Conservation (phyloP, 2,797 vertebrate species). For the Labroides dimidiatus region DNA sequence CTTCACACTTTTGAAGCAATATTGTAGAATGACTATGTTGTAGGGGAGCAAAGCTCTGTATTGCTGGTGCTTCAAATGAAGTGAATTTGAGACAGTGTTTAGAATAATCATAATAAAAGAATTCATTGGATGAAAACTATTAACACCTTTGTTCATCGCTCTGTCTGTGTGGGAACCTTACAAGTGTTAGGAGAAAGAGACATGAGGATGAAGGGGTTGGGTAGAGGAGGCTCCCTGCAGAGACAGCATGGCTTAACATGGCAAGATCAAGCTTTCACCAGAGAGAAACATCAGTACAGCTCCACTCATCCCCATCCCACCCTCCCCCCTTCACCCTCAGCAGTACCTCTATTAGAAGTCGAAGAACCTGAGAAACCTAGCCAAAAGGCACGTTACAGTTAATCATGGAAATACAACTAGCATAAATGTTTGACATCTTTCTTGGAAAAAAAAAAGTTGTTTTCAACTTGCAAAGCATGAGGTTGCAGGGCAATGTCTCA, state of each 20-base stretch:
- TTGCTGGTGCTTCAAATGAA: conserved; percentile 43
- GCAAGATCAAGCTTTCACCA: conserved; percentile 30
- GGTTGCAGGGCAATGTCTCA: conserved; percentile 58
- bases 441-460: conserved; percentile 66
- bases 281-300: conserved; percentile 37
- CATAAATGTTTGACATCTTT: conserved; percentile 52
- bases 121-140: not conserved
- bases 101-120: conserved; percentile 5
- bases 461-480: conserved; percentile 70
- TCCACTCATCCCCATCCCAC: not conserved
- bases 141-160: not conserved
- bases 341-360: conserved; percentile 26
- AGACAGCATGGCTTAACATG: conserved; percentile 25
- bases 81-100: conserved; percentile 11
- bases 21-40: conserved; percentile 70
- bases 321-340: not conserved
- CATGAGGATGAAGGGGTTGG: conserved; percentile 10
- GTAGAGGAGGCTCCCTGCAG: conserved; percentile 27
- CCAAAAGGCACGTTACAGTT: conserved; percentile 60
- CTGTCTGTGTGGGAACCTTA: conserved; percentile 9
- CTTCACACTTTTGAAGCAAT: conserved; percentile 59
- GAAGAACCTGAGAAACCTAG: conserved; percentile 38
- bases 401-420: conserved; percentile 61
- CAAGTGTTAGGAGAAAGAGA: conserved; percentile 15
- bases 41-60: conserved; percentile 50